phyloP scores from a whole-genome alignment of 2,113 vertebrate genomes.

The Pyrgilauda ruficollis region DNA sequence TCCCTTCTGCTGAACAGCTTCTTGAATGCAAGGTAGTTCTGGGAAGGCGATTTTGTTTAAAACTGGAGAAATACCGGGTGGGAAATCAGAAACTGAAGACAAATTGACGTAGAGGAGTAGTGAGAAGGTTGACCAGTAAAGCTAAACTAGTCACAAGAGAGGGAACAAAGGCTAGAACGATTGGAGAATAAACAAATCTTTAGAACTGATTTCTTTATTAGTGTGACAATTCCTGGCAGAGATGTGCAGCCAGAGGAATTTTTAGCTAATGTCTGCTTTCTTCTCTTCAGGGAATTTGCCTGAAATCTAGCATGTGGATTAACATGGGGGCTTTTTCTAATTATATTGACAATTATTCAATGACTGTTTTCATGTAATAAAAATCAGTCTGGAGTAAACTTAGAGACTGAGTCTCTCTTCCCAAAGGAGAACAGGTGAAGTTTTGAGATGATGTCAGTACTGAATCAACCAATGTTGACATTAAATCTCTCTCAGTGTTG shows the following conservation, averaged over 20 bases:
- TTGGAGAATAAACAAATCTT: neutral
- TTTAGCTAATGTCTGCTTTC: conserved; percentile 5
- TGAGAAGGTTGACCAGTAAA: neutral
- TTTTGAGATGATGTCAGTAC: conserved; percentile 2
- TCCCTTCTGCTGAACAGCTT: neutral
- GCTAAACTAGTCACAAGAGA: neutral
- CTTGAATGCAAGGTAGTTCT: neutral
- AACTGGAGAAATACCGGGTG: neutral
- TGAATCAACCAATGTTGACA: neutral
- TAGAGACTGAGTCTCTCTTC: neutral
- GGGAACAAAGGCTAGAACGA: neutral
- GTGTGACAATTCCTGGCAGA: neutral
- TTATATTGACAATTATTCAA: neutral
- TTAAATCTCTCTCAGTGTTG: neutral
- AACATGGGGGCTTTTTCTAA: neutral
- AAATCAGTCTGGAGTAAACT: neutral
- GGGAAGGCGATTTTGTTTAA: neutral
- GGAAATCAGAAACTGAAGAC: neutral
- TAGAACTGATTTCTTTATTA: neutral
- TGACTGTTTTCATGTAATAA: neutral
- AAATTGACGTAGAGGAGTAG: neutral
- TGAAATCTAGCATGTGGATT: neutral
- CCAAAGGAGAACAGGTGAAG: conserved; percentile 5
- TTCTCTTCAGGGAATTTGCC: neutral
- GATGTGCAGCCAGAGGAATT: neutral